phyloP scores from a whole-genome alignment of 2,888 invertebrate species.

The Clistopyga incitator region DNA sequence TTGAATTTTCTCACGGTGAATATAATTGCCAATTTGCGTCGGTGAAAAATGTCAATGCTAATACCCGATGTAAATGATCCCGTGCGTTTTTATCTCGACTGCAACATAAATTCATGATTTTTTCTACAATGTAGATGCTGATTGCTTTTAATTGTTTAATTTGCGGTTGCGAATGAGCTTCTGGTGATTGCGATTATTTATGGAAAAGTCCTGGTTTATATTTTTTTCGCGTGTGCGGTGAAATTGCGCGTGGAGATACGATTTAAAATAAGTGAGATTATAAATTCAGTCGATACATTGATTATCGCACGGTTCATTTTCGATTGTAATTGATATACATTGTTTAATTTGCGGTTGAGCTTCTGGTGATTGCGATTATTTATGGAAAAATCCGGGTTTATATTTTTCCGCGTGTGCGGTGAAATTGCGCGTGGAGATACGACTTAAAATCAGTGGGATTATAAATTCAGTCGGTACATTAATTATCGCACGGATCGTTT shows the following conservation, averaged over 20 bases:
- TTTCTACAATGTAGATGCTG: not conserved
- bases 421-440: not conserved
- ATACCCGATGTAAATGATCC: not conserved
- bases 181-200: not conserved
- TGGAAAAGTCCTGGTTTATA: not conserved
- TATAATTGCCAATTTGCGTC: not conserved
- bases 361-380: not conserved
- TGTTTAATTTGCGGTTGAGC: not conserved
- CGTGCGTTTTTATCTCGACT: not conserved
- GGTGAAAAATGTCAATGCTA: constrained; percentile 1
- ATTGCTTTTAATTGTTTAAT: not conserved
- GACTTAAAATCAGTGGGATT: too few relatives aligned
- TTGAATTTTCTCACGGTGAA: not conserved
- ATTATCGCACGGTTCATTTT: constrained; percentile 1
- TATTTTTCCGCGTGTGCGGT: not conserved
- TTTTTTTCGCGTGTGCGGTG: not conserved
- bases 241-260: not conserved
- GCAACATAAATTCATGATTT: not conserved
- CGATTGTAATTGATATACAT: constrained; percentile 22
- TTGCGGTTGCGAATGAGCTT: not conserved
- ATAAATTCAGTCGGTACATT: constrained; percentile 8
- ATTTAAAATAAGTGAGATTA: not conserved
- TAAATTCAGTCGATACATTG: constrained; percentile 2
- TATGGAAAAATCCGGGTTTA: not conserved
- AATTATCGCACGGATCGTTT: constrained; percentile 1